Conservation (phyloP, 2,797 vertebrate genomes). For the Lagodon rhomboides region DNA sequence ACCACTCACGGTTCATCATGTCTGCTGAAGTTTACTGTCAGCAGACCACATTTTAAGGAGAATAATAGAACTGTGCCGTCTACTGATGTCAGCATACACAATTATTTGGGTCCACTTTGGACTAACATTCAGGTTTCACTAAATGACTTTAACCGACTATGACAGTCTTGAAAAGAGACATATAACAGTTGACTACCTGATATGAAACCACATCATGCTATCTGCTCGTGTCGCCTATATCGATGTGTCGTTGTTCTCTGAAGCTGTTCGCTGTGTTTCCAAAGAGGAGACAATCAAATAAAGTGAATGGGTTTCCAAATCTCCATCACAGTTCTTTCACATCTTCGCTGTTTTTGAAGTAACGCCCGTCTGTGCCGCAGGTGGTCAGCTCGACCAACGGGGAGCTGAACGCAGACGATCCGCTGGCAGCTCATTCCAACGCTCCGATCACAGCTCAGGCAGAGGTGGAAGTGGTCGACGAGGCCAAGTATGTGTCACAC, state of each 20-base stretch:
- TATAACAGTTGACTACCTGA: not conserved
- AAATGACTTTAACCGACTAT: not conserved
- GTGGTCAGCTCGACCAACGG: conserved; percentile 99
- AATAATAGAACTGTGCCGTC: not conserved
- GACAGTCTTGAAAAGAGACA: not conserved
- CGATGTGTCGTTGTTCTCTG: conserved; percentile 11
- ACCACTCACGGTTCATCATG: not conserved
- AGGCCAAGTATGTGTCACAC: conserved; percentile 95
- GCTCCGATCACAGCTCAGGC: conserved; percentile 95
- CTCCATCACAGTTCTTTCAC: conserved; percentile 25
- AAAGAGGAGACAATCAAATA: not conserved
- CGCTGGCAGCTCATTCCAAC: conserved; percentile 92
- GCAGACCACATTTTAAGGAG: not conserved
- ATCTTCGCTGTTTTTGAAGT: conserved; percentile 33
- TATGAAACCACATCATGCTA: not conserved
- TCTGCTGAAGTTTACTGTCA: not conserved
- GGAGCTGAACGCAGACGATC: conserved; percentile 96
- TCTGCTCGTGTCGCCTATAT: not conserved
- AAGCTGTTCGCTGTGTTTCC: conserved; percentile 7
- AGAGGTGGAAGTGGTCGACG: conserved; percentile 98
- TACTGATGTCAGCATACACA: not conserved
- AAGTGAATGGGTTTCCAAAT: conserved; percentile 2
- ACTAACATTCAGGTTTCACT: not conserved
- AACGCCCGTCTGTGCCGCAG: conserved; percentile 81
- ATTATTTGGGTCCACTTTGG: not conserved